phyloP scores from a whole-genome alignment of 2,113 vertebrate genomes.

The Neopipo cinnamomea region DNA sequence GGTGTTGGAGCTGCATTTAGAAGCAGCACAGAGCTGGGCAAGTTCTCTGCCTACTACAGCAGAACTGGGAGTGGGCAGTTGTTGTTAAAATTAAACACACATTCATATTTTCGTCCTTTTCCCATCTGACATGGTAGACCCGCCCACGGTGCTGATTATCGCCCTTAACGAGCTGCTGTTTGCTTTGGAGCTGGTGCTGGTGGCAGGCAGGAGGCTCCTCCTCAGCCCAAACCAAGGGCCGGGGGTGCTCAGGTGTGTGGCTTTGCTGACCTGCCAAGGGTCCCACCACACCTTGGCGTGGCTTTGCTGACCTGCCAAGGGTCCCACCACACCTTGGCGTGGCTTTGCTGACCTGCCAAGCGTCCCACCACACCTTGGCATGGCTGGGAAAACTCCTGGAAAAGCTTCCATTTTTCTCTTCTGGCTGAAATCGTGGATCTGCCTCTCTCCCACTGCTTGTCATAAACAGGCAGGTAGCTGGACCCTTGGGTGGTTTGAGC shows the following conservation, averaged over 20 bases:
- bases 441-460: not conserved
- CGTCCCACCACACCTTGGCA: accelerated
- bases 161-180: not conserved
- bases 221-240: accelerated
- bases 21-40: not conserved
- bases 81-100: not conserved
- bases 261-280: accelerated
- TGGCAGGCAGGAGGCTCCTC: not conserved
- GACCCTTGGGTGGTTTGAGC: not conserved
- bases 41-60: not conserved
- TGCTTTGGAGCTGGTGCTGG: not conserved
- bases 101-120: not conserved
- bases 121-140: not conserved
- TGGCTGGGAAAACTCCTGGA: not conserved
- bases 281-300: not conserved
- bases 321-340: accelerated
- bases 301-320: accelerated
- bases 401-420: not conserved
- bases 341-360: not conserved
- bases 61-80: not conserved
- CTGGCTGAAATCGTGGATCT: accelerated
- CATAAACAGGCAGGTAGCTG: not conserved
- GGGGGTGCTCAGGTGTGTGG: not conserved
- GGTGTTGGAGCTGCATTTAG: not conserved
- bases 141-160: not conserved